Conservation (phyloP, 2,888 invertebrate species). For the Torymus auratus region DNA sequence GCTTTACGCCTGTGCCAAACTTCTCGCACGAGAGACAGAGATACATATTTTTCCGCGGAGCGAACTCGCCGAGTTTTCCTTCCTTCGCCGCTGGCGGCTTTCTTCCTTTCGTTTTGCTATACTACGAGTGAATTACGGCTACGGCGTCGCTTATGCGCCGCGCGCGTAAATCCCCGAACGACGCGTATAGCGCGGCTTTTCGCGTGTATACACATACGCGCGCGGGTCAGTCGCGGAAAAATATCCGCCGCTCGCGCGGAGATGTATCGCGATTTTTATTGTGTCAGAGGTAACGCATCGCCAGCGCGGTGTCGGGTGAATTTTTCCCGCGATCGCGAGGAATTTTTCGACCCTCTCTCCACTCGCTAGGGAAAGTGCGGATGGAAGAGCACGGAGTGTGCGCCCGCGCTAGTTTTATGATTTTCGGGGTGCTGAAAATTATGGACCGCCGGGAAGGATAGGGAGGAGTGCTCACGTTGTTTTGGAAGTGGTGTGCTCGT, state of each 20-base stretch:
- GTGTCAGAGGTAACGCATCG: no score
- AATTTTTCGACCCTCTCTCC: no score
- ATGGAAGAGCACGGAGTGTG: no score
- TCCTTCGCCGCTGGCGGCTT: constrained; percentile 39
- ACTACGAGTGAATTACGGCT: constrained; percentile 63
- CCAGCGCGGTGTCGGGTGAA: no score
- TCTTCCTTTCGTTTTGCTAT: neutral
- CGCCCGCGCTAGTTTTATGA: no score
- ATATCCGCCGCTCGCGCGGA: neutral
- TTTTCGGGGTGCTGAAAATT: no score
- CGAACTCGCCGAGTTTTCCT: constrained; percentile 63
- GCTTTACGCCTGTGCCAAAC: constrained; percentile 44
- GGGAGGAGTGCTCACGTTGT: no score
- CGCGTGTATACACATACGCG: constrained; percentile 16
- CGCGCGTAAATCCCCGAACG: neutral
- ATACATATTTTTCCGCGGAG: constrained; percentile 53
- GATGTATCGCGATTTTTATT: no score
- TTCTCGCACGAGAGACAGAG: constrained; percentile 24
- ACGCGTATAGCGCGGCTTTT: neutral
- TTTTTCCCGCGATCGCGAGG: no score
- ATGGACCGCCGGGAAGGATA: no score
- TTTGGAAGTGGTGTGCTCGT: no score
- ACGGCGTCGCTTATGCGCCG: neutral
- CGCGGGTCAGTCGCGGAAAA: neutral
- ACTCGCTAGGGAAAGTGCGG: no score